Evolutionary conservation across 2,113 vertebrate genomes (phyloP), one percentile per base, ranked within the genome.

Genomic region (Eclectus roratus): DNA sequence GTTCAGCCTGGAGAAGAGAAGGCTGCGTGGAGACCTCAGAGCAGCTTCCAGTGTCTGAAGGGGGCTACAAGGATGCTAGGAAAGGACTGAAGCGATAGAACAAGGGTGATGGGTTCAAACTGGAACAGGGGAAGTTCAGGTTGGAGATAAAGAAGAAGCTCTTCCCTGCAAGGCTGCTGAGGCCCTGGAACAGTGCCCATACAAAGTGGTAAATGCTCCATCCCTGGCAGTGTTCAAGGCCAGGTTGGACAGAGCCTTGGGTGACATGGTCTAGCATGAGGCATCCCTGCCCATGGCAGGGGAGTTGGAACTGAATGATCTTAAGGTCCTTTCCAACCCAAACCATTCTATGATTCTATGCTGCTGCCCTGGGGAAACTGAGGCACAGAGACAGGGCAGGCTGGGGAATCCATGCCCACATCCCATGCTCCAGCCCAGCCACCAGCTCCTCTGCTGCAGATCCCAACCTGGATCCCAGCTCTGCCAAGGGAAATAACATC

Each of bases 341-440:
- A 58, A 35, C 21, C 33, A 24, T 35, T 35, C 33, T n/a, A n/a
- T n/a, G 55, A 58, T n/a, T 58, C 55, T 24, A 24, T 9, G 2
- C 3, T 4, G 31, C 14, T 58, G 20, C 10, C 66, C 61, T 31
- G 6, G 29, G 14, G 37, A 84, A 79, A 71, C 17, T 2, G 47
- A 88, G 84, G 65, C 39, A 83, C 14, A 0, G 52, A 18, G 18
- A 7, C 7, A 3, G 16, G 20, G 24, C 28, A 17, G 19, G 37
- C 21, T 25, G 60, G 35, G 35, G 43, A 80, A 86, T 15, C 18
- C 72, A 70, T 80, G 58, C 20, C 25, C 85, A 9, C 6, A 2
- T 8, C 46, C 29, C 0, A 0, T 0, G 0, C 6, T 4, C n/a
- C 65, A 47, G 69, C 58, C 70, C 53, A 11, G 39, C 23, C 60